A percentile compares a stretch with the other conserved stretches of the same genome.
phyloP scores from a whole-genome alignment of 1,140 invertebrate species.

The Scaptomyza hsui region DNA sequence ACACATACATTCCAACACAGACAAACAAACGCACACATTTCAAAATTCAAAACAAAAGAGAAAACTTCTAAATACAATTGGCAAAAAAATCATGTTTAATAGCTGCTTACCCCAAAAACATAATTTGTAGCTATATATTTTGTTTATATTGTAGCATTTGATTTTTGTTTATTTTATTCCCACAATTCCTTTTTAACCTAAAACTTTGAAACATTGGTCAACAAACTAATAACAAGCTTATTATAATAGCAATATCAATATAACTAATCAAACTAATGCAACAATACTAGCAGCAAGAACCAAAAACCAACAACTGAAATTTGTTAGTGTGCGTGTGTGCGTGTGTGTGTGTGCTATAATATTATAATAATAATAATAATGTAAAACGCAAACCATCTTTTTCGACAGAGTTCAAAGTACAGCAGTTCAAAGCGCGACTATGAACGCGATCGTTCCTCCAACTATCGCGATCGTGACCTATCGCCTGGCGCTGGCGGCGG shows the following conservation, averaged over 20 bases:
- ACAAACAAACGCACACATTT: neutral
- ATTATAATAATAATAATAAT: conserved; percentile 2
- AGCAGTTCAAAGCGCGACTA: conserved; percentile 86
- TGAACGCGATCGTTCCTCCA: conserved; percentile 83
- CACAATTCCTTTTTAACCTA: neutral
- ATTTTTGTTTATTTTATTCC: conserved; percentile 8
- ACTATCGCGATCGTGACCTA: conserved; percentile 82
- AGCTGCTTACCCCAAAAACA: neutral
- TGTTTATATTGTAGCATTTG: conserved; percentile 14
- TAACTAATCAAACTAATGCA: neutral
- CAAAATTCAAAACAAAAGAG: conserved; percentile 12
- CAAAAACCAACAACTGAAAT: neutral
- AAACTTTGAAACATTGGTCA: conserved; percentile 1
- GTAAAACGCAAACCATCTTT: conserved; percentile 7
- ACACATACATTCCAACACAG: conserved; percentile 9
- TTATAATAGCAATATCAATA: conserved; percentile 6
- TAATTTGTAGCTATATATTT: conserved; percentile 10
- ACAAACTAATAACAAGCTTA: conserved; percentile 11
- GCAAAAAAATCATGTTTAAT: conserved; percentile 1
- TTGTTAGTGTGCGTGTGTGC: conserved; percentile 4
- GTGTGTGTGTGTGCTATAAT: neutral
- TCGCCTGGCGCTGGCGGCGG: conserved; percentile 88
- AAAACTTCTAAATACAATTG: conserved; percentile 10
- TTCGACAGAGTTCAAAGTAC: conserved; percentile 89
- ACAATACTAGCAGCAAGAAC: neutral